These are phyloP conservation scores for Crotalus tigris DNA, from an alignment of 2,113 vertebrate species.

Conservation along the genomic window DNA sequence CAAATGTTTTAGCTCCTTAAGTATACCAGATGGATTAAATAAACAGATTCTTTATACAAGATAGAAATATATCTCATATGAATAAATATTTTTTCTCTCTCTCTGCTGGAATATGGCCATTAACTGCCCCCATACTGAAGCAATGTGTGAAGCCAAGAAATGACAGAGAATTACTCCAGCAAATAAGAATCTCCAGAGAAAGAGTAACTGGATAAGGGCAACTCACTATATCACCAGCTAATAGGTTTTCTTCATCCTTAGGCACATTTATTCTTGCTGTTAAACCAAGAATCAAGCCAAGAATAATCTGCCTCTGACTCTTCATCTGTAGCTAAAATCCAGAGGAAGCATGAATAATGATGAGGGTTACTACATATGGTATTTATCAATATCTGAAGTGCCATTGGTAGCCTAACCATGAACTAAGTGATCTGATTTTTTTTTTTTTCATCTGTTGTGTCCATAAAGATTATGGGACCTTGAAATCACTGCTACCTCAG, in stretches of 20 bases:
- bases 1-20: conserved; percentile 1
- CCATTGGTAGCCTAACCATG: background rate
- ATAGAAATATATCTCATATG: background rate
- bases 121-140: background rate
- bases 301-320: background rate
- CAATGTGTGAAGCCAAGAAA: background rate
- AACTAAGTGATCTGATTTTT: background rate
- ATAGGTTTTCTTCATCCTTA: background rate
- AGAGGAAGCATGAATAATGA: background rate
- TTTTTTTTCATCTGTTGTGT: background rate
- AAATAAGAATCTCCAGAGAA: background rate
- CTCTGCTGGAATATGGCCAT: background rate
- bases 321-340: background rate
- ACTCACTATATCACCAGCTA: background rate
- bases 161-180: background rate
- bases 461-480: background rate
- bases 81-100: background rate
- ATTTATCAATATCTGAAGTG: background rate
- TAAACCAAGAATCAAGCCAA: background rate
- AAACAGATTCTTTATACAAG: background rate
- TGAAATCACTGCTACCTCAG: background rate
- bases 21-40: conserved; percentile 10
- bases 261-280: background rate
- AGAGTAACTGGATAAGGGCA: background rate
- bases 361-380: background rate